Percentiles rank a stretch among this genome's conserved stretches.
These are phyloP conservation scores for Streblospio benedicti DNA, from an alignment of 1,140 invertebrate species.

Conservation along the genomic window DNA sequence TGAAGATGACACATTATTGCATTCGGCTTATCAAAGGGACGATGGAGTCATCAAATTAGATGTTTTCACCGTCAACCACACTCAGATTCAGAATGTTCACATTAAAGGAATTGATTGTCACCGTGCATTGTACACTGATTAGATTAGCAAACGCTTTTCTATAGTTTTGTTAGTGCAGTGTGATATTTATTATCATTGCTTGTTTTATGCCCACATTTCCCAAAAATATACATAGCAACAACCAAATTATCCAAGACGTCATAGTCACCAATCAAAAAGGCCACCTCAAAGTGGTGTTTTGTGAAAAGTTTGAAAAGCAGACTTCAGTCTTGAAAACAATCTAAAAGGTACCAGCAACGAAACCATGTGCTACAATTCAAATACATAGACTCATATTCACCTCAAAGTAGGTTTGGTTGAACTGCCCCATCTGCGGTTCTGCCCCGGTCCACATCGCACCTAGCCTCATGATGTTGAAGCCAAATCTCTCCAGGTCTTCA, in stretches of 20 bases:
- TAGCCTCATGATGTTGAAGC: conserved; percentile 24
- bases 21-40: not conserved
- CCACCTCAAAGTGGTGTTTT: too few species aligned
- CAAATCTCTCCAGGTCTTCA: conserved; percentile 16
- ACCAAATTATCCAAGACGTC: too few species aligned
- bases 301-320: too few species aligned
- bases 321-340: too few species aligned
- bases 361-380: not conserved
- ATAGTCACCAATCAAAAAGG: too few species aligned
- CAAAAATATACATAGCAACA: too few species aligned
- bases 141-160: not conserved
- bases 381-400: conserved; percentile 18
- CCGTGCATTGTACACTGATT: not conserved
- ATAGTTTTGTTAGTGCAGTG: too few species aligned
- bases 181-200: too few species aligned
- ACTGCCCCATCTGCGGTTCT: conserved; percentile 8
- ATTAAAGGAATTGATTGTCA: not conserved
- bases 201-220: too few species aligned
- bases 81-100: not conserved
- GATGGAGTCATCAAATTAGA: not conserved
- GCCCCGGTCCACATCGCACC: conserved; percentile 26
- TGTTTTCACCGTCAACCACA: not conserved
- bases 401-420: conserved; percentile 23
- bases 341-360: not conserved
- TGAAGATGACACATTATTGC: too few species aligned